Evolutionary conservation across 2,113 vertebrate genomes (phyloP), one percentile per base, ranked within the genome.

Genomic region (Brachionichthys hirsutus): DNA sequence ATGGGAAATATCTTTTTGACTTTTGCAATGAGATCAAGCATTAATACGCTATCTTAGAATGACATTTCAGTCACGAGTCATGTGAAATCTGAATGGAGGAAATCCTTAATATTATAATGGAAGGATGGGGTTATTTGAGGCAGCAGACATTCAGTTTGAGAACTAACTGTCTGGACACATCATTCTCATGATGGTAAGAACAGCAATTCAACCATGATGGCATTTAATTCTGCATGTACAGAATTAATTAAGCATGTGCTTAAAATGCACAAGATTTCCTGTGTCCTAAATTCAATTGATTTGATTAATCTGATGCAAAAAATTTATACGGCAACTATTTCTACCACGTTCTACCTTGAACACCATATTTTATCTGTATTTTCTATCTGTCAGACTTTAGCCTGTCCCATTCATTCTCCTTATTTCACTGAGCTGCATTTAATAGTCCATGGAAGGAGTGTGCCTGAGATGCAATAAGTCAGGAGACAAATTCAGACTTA

Each of bases 401-500:
- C 58, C 62, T 65, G 47, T 40, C 12, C 69, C 67, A 73, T 85
- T 83, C 74, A 78, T 78, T 82, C 70, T 67, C 65, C 71, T 81
- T 75, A 75, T 83, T 82, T 78, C 69, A 52, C 71, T 68, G 62
- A 77, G 78, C 64, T 53, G 54, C 42, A 79, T 83, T 75, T 82
- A 82, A 85, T 83, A 68, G 81, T 69, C 69, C 65, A n/a, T 71
- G 72, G 54, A 57, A 70, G 58, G 58, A 61, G 54, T 53, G 36
- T 18, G 67, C 50, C 60, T 80, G 44, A 71, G 78, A 80, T 54
- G 43, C 61, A 52, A 65, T 81, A 75, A 81, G 70, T 81, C 81
- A 84, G 57, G 61, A 0, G 50, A 64, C 63, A 78, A 78, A 85
- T 80, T 64, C 47, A 42, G 30, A 60, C 51, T 58, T 70, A 63